Conservation (phyloP, 2,113 vertebrate genomes). For the Rostratula benghalensis region DNA sequence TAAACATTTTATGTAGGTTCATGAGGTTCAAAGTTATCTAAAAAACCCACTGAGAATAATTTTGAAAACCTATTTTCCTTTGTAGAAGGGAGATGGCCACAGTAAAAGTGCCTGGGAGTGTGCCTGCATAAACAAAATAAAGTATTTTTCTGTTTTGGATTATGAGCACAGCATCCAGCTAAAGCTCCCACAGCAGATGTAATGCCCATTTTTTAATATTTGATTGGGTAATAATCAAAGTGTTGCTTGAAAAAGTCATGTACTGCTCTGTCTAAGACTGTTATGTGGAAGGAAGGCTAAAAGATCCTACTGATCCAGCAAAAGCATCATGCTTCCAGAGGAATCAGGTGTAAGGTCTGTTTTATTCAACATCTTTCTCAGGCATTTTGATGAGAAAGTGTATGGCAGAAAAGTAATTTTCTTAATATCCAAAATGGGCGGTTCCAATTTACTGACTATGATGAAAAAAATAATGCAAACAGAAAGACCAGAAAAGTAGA, state of each 20-base stretch:
- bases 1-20: neutral
- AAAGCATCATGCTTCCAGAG: neutral
- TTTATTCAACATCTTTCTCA: neutral
- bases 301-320: neutral
- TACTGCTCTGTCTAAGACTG: neutral
- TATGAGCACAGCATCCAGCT: neutral
- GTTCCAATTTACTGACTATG: neutral
- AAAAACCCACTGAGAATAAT: neutral
- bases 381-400: neutral
- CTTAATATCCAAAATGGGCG: neutral
- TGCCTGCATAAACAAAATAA: neutral
- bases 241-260: neutral
- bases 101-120: neutral
- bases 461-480: neutral
- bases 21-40: neutral
- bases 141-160: neutral
- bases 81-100: accelerated
- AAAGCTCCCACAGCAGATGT: neutral
- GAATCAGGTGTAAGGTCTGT: neutral
- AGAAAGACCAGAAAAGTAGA: neutral
- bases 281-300: neutral
- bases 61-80: neutral
- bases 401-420: neutral
- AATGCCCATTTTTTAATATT: neutral
- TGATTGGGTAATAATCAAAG: neutral